Base-by-base conservation (phyloP, 2,888 invertebrate species). In the Neuroscelio doddi region DNA sequence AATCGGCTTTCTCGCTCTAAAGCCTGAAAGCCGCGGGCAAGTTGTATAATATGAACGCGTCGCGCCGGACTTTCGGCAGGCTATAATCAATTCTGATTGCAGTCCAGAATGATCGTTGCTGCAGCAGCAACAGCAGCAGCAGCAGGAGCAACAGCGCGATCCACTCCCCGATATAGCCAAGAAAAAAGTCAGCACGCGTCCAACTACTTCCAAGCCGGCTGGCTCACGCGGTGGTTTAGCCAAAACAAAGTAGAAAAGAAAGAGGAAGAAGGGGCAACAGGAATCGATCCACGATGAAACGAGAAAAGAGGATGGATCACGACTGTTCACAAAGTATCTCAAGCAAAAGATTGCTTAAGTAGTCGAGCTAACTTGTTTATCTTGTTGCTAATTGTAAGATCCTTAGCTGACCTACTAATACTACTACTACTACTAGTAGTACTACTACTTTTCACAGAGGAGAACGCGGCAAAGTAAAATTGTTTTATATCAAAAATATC, bases 1-100 rank as follows among this genome's bases (percentile, higher is more conserved):
- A 55, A 63, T 67, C 52, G 49, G 50, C 51, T 17, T 17, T 27
- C 14, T 15, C 8, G 59, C 12, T 42, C 16, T 15, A 36, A 45
- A 64, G 59, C 38, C 49, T 36, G 44, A 57, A 61, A 49, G 70
- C 76, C 75, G 74, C 75, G 73, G 75, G 78, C 79, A 68, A 76
- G 77, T 79, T 78, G 79, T 80, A 79, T 80, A 80, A 80, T 80
- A 79, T 73, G 74, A 72, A 71, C 75, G 76, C 73, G 74, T 79
- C 78, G 77, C 78, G 76, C 74, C 78, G 72, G 72, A 80, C 78
- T 83, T 84, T 84, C 83, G 83, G 83, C 83, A 82, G 81, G 82
- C 82, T 82, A 81, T 82, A 82, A 82, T 82, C 82, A 82, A 82
- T 82, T 82, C 82, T 82, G 82, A 82, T 82, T 82, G 82, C 81